phyloP scores from a whole-genome alignment of 2,113 vertebrate species.

The Dunckerocampus dactyliophorus region DNA sequence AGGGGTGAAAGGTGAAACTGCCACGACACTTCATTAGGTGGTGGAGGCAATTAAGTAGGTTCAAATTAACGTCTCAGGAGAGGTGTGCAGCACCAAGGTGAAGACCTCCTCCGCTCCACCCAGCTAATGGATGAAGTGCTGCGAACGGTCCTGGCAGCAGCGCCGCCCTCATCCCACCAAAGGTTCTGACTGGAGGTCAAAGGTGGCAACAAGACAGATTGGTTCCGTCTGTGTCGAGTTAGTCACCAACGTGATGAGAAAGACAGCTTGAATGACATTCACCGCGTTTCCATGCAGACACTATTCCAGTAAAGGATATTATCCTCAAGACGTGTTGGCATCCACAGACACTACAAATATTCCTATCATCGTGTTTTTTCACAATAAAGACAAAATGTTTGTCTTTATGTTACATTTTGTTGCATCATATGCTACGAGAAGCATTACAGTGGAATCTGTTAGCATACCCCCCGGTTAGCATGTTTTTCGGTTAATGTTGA shows the following conservation, averaged over 20 bases:
- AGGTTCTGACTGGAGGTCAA: neutral
- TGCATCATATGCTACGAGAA: too few species aligned
- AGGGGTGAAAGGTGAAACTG: neutral
- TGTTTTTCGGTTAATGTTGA: too few species aligned
- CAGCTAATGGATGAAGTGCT: conserved; percentile 1
- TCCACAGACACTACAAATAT: too few species aligned
- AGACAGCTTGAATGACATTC: neutral
- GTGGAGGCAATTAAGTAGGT: neutral
- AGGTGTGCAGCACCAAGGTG: neutral
- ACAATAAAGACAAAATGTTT: too few species aligned
- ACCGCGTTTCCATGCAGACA: neutral
- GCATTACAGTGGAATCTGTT: too few species aligned
- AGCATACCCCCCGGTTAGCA: too few species aligned
- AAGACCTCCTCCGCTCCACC: neutral
- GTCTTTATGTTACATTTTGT: too few species aligned
- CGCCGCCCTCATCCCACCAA: neutral
- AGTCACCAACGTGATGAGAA: neutral
- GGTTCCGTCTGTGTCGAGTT: neutral
- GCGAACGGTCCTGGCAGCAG: neutral
- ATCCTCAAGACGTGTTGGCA: too few species aligned
- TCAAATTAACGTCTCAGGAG: neutral
- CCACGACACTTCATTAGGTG: neutral
- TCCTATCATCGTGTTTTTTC: too few species aligned
- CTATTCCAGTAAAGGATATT: too few species aligned
- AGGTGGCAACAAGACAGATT: neutral